phyloP scores from a whole-genome alignment of 2,888 invertebrate genomes.

The Willowsia nigromaculata region DNA sequence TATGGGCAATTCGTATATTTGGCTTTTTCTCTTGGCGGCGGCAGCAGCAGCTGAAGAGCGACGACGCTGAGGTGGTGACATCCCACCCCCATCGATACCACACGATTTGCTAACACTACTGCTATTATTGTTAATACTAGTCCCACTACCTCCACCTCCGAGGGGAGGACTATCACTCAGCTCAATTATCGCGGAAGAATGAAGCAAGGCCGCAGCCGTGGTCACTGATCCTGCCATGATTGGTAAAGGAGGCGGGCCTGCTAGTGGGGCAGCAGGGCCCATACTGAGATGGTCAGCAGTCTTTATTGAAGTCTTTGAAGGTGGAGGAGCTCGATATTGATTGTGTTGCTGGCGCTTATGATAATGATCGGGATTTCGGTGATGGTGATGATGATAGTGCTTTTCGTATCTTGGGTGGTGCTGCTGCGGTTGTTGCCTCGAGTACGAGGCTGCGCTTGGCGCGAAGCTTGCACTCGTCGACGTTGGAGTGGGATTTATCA shows the following conservation, averaged over 20 bases:
- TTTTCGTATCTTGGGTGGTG: neutral
- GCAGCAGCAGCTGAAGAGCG: neutral
- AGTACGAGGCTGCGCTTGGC: neutral
- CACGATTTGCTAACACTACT: constrained; percentile 6
- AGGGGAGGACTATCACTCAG: neutral
- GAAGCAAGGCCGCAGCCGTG: constrained; percentile 15
- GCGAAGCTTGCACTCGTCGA: constrained; percentile 1
- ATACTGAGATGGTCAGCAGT: constrained; percentile 41
- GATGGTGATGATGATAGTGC: neutral
- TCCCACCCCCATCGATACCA: neutral
- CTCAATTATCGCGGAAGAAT: constrained; percentile 8
- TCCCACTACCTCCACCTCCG: neutral
- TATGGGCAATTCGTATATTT: constrained; percentile 73
- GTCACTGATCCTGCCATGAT: constrained; percentile 26
- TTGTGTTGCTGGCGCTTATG: neutral
- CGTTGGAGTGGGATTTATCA: constrained; percentile 3
- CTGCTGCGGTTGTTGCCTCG: neutral
- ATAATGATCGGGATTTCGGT: neutral
- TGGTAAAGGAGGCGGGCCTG: constrained; percentile 8
- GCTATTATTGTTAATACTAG: constrained; percentile 21
- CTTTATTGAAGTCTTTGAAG: neutral
- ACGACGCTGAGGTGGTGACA: neutral
- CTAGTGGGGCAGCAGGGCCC: constrained; percentile 49
- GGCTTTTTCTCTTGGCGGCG: constrained; percentile 43
- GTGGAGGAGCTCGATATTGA: constrained; percentile 15